A percentile compares a stretch with the other conserved stretches of the same genome.
These are phyloP conservation scores for Hyperoplus lanceolatus DNA, from an alignment of 2,797 vertebrate genomes.

Conservation along the genomic window DNA sequence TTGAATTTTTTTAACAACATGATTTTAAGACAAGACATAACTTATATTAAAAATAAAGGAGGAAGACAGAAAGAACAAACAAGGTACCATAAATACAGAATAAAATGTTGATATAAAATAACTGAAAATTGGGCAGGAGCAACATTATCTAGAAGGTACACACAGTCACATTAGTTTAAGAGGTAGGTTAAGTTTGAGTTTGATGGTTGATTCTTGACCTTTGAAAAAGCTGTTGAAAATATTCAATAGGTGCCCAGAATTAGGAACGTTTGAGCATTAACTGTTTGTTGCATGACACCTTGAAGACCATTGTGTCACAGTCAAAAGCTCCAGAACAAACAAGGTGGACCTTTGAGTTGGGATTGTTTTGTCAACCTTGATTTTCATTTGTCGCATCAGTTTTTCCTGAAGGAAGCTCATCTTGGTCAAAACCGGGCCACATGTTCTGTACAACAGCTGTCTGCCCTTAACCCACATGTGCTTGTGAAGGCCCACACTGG, in stretches of 20 bases:
- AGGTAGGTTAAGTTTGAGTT: background rate
- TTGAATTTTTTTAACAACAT: no score
- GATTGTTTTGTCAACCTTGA: background rate
- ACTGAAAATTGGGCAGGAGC: no score
- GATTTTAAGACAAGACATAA: no score
- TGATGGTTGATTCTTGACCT: background rate
- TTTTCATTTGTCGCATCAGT: conserved; percentile 77
- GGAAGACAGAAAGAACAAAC: no score
- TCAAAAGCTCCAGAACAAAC: background rate
- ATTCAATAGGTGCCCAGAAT: background rate
- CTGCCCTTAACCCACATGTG: conserved; percentile 85
- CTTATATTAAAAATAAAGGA: no score
- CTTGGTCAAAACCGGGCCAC: conserved; percentile 86
- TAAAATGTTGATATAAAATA: no score
- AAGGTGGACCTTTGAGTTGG: background rate
- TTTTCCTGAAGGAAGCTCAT: conserved; percentile 86
- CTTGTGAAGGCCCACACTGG: conserved; percentile 68
- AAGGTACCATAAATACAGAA: no score
- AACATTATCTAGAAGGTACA: no score
- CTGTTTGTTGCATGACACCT: background rate
- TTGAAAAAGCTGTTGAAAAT: background rate
- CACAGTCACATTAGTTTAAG: no score
- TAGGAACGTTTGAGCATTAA: background rate
- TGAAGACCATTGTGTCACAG: background rate
- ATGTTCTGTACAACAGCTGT: conserved; percentile 80